A percentile compares a stretch with the other conserved stretches of the same genome.
Conservation (phyloP, 2,113 vertebrate species). For the Dermatemys mawii region DNA sequence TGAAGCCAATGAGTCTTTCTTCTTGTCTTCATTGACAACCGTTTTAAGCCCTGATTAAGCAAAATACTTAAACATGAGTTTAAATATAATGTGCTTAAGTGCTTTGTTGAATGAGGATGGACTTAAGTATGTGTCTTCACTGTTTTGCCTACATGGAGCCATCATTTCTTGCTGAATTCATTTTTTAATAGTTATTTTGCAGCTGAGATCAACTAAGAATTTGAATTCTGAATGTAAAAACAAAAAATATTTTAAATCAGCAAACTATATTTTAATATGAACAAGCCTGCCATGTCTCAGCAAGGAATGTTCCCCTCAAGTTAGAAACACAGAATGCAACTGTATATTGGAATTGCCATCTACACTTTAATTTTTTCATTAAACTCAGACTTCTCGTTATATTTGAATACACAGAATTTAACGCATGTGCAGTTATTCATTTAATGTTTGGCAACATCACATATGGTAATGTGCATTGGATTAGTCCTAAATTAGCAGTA, state of each 20-base stretch:
- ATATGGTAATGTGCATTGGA: not conserved
- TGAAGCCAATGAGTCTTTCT: not conserved
- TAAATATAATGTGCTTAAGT: not conserved
- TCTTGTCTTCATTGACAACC: not conserved
- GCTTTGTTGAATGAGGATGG: not conserved
- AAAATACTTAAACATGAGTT: not conserved
- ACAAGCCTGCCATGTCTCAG: not conserved
- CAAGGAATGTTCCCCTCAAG: constrained; percentile 15
- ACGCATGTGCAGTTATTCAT: not conserved
- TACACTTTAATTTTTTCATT: not conserved
- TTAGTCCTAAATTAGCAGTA: not conserved
- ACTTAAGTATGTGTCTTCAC: not conserved
- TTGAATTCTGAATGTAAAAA: not conserved
- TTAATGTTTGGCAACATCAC: not conserved
- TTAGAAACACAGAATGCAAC: constrained; percentile 30
- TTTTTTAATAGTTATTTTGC: not conserved
- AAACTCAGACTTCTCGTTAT: not conserved
- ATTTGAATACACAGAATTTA: constrained; percentile 4
- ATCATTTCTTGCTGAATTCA: not conserved
- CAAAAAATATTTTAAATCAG: not conserved
- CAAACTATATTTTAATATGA: not conserved
- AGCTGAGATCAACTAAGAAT: not conserved
- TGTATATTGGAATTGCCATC: not conserved
- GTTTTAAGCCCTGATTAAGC: not conserved
- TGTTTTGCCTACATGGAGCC: not conserved